Percentiles rank a stretch among this genome's conserved stretches.
phyloP scores from a whole-genome alignment of 2,888 invertebrate genomes.

The Aphidius colemani region DNA sequence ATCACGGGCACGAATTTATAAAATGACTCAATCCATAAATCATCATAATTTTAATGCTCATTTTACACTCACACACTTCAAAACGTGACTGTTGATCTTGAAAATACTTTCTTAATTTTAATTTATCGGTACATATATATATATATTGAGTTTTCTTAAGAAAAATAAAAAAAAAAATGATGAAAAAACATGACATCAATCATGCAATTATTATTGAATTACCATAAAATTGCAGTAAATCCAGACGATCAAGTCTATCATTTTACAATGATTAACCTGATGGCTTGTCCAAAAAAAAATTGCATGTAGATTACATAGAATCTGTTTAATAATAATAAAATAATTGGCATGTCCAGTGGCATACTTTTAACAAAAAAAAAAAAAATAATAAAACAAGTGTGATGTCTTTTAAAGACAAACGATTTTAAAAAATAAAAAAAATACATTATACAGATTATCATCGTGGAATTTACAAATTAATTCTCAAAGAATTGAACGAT shows the following conservation, averaged over 20 bases:
- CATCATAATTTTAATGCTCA: no score
- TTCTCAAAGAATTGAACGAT: conserved; percentile 52
- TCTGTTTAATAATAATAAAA: conserved; percentile 46
- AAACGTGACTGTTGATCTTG: no score
- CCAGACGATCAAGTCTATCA: conserved; percentile 18
- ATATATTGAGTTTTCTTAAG: conserved; percentile 10
- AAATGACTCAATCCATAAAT: background rate
- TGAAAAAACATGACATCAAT: conserved; percentile 30
- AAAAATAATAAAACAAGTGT: conserved; percentile 19
- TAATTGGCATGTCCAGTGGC: conserved; percentile 28
- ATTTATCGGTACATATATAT: conserved; percentile 7
- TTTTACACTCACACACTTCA: no score
- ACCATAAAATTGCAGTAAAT: conserved; percentile 29
- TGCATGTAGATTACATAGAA: conserved; percentile 40
- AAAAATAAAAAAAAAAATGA: conserved; percentile 20
- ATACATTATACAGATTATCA: conserved; percentile 43
- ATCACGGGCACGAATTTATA: conserved; percentile 11
- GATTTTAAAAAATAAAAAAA: conserved; percentile 21
- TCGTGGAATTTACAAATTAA: conserved; percentile 50
- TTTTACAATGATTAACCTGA: conserved; percentile 22
- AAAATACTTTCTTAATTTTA: no score
- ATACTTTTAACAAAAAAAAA: conserved; percentile 10
- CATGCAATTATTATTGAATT: conserved; percentile 37
- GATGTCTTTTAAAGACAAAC: conserved; percentile 22
- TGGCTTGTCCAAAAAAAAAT: conserved; percentile 25